Evolutionary conservation across 2,888 invertebrate genomes (phyloP).

Genomic region (Drosophila algonquin): DNA sequence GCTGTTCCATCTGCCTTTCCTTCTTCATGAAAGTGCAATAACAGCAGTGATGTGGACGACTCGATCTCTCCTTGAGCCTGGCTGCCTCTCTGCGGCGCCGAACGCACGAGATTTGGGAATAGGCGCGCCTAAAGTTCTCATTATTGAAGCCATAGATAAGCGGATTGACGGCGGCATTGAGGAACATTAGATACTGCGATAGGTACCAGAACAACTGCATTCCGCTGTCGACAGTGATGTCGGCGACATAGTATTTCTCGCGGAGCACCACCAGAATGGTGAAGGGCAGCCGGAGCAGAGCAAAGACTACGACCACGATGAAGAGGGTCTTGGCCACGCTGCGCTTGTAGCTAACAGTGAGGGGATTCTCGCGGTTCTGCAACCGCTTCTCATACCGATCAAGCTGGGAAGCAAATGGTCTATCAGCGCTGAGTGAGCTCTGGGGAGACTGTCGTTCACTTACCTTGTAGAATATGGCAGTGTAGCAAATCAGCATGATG

Average conservation of each 20-base stretch:
- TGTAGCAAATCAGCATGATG: conserved; percentile 90
- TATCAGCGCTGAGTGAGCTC: background rate
- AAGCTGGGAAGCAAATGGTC: conserved; percentile 83
- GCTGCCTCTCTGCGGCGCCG: conserved; percentile 38
- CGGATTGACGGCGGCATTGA: conserved; percentile 91
- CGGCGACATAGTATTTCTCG: conserved; percentile 63
- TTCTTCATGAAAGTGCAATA: conserved; percentile 62
- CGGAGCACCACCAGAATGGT: conserved; percentile 89
- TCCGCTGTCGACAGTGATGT: conserved; percentile 82
- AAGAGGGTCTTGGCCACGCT: conserved; percentile 89
- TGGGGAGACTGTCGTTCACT: background rate
- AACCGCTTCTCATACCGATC: conserved; percentile 88
- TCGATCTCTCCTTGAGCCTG: background rate
- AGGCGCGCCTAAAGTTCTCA: conserved; percentile 88
- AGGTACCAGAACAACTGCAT: conserved; percentile 88
- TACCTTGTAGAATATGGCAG: conserved; percentile 89
- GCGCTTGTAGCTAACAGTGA: conserved; percentile 87
- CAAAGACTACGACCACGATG: conserved; percentile 88
- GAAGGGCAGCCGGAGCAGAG: conserved; percentile 89
- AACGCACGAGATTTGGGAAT: conserved; percentile 86
- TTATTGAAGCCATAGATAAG: conserved; percentile 91
- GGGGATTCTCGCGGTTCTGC: conserved; percentile 86
- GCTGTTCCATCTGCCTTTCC: background rate
- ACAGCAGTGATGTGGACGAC: conserved; percentile 44
- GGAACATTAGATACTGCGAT: conserved; percentile 88